Evolutionary conservation across 2,113 vertebrate species (phyloP).

Genomic region (human): GRCh38 chr3:50680001-50680500

Average conservation of each 20-base stretch:
- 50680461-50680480: not conserved
- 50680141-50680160: not conserved
- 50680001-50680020: not conserved
- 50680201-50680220: not conserved
- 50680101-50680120: not conserved
- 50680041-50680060: not conserved
- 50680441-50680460: not conserved
- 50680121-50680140: not conserved
- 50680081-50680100: slow-evolving; percentile 10
- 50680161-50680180: slow-evolving; percentile 32
- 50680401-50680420: not conserved
- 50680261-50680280: not conserved
- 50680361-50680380: not conserved
- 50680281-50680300: not conserved
- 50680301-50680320: not conserved
- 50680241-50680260: not conserved
- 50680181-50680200: slow-evolving; percentile 7
- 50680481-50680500: not conserved
- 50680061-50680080: not conserved
- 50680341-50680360: not conserved
- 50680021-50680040: slow-evolving; percentile 30
- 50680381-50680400: not conserved
- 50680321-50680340: not conserved
- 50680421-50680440: not conserved
- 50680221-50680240: not conserved